Base-by-base conservation (phyloP, 2,888 invertebrate species). In the Biston stratarius region DNA sequence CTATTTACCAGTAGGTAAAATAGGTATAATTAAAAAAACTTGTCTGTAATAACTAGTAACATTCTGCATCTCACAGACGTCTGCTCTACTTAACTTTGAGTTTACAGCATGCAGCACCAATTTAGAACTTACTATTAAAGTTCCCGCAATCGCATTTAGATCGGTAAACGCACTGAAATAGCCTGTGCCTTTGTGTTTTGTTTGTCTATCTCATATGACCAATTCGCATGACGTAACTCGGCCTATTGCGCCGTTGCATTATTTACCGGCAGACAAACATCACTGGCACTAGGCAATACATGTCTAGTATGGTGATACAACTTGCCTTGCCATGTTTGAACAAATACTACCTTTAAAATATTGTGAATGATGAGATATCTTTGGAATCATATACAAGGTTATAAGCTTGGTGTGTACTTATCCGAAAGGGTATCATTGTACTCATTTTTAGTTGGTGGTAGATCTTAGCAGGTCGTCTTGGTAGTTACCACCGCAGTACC, bases 231-330 rank as follows among this genome's bases (percentile, higher is more conserved):
- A 91, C 89, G 90, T 88, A 89, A 90, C 82, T 67, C 76, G 65
- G 81, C 82, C 81, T 85, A 88, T 86, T 85, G 86, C 87, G 88
- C 83, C 80, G 45, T 45, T 85, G 86, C 85, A 86, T 85, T 68
- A 87, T 86, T 86, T 84, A 82, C 82, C 82, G 81, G 79, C 78
- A 78, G 80, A 79, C 45, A 78, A 77, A 79, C 75, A 77, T 72
- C 67, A 67, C 40, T n/a, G 34, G 45, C 33, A 2, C 33, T 42
- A 42, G 55, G 34, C n/a, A 0, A 55, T 55, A 42, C 0, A 52
- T 2, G 47, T 47, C 47, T 47, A 24, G 42, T 12, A 12, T 42
- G 47, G 45, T 14, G 45, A n/a, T 14, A 45, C 14, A 14, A 45
- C 45, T 45, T 45, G 45, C 5, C 14, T 14, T n/a, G 7, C 45